Conservation (phyloP, 2,888 invertebrate species). For the Pollenia griseotomentosa region DNA sequence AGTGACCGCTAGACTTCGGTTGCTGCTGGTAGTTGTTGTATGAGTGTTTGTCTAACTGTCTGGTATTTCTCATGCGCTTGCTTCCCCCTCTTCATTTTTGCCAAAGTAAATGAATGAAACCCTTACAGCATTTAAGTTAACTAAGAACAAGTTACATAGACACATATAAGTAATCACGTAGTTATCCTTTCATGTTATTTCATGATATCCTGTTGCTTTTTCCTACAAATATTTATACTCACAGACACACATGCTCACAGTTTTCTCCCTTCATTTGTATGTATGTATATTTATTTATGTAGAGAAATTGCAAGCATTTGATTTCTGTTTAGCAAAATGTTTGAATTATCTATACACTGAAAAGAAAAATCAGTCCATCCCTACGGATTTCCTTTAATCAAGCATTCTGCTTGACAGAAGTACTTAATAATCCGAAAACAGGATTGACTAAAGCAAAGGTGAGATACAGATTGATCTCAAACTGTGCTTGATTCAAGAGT, state of each 20-base stretch:
- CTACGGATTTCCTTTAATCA: no score
- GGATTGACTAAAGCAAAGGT: no score
- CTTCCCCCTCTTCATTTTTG: conserved; percentile 22
- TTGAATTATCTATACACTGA: conserved; percentile 28
- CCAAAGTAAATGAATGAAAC: conserved; percentile 29
- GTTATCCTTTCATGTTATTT: conserved; percentile 68
- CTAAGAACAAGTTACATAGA: conserved; percentile 32
- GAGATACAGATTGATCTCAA: no score
- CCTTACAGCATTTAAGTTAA: conserved; percentile 48
- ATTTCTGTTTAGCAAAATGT: conserved; percentile 65
- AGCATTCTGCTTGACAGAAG: no score
- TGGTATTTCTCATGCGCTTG: conserved; percentile 56
- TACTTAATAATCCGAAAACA: no score
- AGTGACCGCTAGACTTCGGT: conserved; percentile 59
- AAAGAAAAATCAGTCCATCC: no score
- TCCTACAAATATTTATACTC: background rate
- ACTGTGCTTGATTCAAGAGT: no score
- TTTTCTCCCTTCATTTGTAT: background rate
- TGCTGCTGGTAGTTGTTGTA: conserved; percentile 42
- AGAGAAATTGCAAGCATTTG: conserved; percentile 55
- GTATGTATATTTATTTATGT: background rate
- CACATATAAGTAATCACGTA: conserved; percentile 42
- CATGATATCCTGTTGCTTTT: conserved; percentile 72
- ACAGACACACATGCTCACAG: conserved; percentile 14
- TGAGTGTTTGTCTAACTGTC: conserved; percentile 67